Conservation (phyloP, 1,140 invertebrate species). For the Rhagoletis zephyria region DNA sequence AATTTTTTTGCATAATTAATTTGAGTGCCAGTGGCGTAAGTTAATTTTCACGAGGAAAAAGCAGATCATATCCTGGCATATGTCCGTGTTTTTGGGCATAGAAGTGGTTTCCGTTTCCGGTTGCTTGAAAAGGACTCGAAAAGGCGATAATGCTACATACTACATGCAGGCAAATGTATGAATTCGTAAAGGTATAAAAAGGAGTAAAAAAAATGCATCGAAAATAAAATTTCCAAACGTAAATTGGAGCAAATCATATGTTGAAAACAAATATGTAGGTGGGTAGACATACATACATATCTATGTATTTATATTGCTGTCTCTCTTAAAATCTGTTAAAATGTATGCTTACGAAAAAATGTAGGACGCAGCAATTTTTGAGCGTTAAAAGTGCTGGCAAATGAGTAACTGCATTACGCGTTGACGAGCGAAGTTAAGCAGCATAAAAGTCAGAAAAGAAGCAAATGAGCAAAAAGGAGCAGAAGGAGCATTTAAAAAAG, state of each 20-base stretch:
- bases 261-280: too few relatives aligned
- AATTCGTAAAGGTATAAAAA: neutral
- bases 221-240: neutral
- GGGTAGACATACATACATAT: neutral
- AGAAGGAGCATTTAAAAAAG: neutral
- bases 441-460: too few relatives aligned
- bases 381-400: neutral
- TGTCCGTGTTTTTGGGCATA: constrained; percentile 20
- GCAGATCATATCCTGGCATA: neutral
- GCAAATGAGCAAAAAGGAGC: neutral
- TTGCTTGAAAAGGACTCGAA: neutral
- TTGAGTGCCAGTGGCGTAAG: neutral
- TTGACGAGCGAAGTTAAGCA: neutral
- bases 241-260: neutral
- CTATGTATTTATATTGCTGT: neutral
- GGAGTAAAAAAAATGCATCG: neutral
- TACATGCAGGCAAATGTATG: too few relatives aligned
- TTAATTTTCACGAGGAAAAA: constrained; percentile 22
- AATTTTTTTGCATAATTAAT: constrained; percentile 20
- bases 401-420: neutral
- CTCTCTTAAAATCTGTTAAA: too few relatives aligned
- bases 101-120: constrained; percentile 44
- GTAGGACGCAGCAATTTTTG: neutral
- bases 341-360: neutral
- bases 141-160: neutral